These are phyloP conservation scores for Cantharis lateralis DNA, from an alignment of 2,888 invertebrate species.

Conservation along the genomic window DNA sequence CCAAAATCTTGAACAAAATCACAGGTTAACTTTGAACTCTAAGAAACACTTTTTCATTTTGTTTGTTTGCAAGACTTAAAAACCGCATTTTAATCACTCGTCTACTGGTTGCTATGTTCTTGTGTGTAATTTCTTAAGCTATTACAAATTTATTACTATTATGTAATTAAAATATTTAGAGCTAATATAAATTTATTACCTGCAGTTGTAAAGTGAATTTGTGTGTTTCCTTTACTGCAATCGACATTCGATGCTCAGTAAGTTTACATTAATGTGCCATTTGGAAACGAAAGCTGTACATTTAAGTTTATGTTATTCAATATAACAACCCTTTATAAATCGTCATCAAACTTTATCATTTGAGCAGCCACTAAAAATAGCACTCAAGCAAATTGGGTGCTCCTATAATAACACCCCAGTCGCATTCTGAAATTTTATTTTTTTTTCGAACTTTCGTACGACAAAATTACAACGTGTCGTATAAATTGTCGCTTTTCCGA, in stretches of 20 bases:
- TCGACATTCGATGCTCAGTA: not conserved
- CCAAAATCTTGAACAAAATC: too few species aligned
- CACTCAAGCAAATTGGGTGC: not conserved
- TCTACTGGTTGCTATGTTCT: too few species aligned
- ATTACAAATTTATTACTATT: too few species aligned
- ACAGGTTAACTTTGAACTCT: too few species aligned
- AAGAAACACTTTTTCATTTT: too few species aligned
- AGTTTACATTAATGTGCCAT: not conserved
- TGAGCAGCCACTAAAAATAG: not conserved
- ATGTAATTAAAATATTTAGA: not conserved
- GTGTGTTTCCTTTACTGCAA: not conserved
- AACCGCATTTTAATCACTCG: too few species aligned
- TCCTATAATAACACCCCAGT: not conserved
- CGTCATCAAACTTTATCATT: not conserved
- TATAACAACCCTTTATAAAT: not conserved
- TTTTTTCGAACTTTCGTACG: not conserved
- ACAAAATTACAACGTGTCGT: not conserved
- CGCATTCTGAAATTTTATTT: not conserved
- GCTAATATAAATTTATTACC: not conserved
- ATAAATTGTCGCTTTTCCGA: not conserved
- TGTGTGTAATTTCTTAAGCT: too few species aligned
- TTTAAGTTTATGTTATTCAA: not conserved
- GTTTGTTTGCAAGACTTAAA: too few species aligned
- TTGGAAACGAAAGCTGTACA: not conserved
- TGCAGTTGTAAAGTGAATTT: not conserved